Evolutionary conservation across 1,140 invertebrate genomes (phyloP).

Genomic region (Whitmania pigra): DNA sequence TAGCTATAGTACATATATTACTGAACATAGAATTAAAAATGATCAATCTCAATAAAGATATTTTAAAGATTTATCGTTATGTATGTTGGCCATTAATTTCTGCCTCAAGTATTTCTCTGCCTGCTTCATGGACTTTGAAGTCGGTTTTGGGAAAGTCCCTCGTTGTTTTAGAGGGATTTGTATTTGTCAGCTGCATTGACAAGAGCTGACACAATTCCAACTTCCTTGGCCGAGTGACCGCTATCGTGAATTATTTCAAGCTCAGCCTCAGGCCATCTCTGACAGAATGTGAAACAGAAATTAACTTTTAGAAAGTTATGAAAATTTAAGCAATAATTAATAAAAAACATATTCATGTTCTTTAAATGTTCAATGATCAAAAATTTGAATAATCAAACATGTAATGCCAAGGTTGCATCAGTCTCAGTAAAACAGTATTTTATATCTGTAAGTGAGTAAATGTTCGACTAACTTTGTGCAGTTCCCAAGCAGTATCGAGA

Average conservation of each 20-base stretch:
- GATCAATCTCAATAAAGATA: too few species aligned
- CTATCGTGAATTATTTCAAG: conserved; percentile 34
- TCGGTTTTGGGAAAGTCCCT: too few species aligned
- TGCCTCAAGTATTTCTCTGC: too few species aligned
- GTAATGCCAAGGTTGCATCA: background rate
- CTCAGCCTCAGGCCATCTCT: conserved; percentile 35
- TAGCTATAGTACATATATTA: too few species aligned
- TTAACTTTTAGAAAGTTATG: too few species aligned
- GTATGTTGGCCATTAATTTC: too few species aligned
- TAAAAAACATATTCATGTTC: background rate
- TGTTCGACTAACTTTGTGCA: conserved; percentile 32
- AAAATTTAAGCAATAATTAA: background rate
- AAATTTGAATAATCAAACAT: background rate
- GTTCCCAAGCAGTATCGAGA: conserved; percentile 35
- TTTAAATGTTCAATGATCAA: too few species aligned
- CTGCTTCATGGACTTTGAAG: too few species aligned
- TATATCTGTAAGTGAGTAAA: too few species aligned
- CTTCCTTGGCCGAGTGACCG: conserved; percentile 34
- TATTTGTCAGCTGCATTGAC: conserved; percentile 26
- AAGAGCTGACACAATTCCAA: conserved; percentile 15
- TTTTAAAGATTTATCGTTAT: too few species aligned
- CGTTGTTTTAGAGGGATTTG: conserved; percentile 13
- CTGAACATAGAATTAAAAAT: too few species aligned
- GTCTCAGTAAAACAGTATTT: background rate
- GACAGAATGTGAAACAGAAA: conserved; percentile 3